Conservation (phyloP, 2,113 vertebrate species). For the Phyllostomus hastatus region DNA sequence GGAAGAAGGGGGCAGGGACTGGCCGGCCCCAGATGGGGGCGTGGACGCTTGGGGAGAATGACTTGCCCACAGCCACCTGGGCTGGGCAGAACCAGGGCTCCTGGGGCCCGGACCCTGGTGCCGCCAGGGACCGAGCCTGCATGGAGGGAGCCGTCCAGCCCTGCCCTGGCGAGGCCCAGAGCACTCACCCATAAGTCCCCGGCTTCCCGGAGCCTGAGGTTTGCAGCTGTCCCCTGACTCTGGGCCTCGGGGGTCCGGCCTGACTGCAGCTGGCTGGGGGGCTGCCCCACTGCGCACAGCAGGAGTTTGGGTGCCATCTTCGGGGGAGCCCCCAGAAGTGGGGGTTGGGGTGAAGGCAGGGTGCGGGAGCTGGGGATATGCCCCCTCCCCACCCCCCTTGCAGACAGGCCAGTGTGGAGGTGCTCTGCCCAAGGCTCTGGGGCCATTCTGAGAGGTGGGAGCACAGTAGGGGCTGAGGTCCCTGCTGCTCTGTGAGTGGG, state of each 20-base stretch:
- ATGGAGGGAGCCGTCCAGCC: not conserved
- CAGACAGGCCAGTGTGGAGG: not conserved
- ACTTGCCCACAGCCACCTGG: not conserved
- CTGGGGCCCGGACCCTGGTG: fast-evolving
- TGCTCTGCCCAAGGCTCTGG: not conserved
- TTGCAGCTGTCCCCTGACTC: not conserved
- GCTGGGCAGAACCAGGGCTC: not conserved
- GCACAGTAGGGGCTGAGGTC: not conserved
- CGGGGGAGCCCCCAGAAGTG: not conserved
- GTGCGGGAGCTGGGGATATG: not conserved
- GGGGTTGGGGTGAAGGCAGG: not conserved
- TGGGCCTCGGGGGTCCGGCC: not conserved
- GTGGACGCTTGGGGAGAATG: not conserved
- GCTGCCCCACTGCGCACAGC: not conserved
- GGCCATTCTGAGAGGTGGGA: too few species aligned
- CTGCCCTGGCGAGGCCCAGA: not conserved
- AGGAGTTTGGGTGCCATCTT: fast-evolving
- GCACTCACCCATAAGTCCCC: not conserved
- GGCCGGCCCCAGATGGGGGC: not conserved
- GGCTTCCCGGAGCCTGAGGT: not conserved
- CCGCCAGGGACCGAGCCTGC: not conserved
- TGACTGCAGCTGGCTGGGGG: not conserved
- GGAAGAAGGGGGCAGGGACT: not conserved
- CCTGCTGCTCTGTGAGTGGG: not conserved
- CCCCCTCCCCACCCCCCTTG: not conserved